Base-by-base conservation (phyloP, 2,797 vertebrate genomes). In the Carapus acus region DNA sequence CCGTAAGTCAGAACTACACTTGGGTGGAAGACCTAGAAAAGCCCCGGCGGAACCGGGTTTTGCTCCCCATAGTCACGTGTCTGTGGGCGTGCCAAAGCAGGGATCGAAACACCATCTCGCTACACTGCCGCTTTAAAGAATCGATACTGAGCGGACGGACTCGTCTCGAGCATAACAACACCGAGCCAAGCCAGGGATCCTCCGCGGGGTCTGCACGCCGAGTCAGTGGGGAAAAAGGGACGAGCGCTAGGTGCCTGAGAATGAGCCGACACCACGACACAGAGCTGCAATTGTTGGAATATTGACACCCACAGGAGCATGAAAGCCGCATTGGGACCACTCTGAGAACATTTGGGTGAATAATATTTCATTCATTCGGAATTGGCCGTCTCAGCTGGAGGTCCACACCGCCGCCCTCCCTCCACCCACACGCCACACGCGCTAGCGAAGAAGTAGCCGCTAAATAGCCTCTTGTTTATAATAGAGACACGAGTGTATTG, bases 301-400 rank as follows among this genome's bases (percentile, higher is more conserved):
- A 19, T 14, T 36, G 38, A 53, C 33, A 68, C 61, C 34, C 55
- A 53, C 17, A 42, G 48, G 56, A 66, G 14, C 38, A 34, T 61
- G 57, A 62, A 47, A 24, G 27, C 31, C 72, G 65, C 2, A 15
- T 78, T 74, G 41, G 76, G 74, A 57, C 23, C 43, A 44, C 8
- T 38, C 45, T n/a, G 44, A 40, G 21, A 44, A 2, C 40, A 39
- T 13, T 18, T 33, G n/a, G 73, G 81, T 79, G 76, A 64, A 4
- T 60, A 54, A 69, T 60, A 47, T 62, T 18, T 49, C 19, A 49
- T 58, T 60, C 3, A 8, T 58, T 60, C n/a, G n/a, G n/a, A n/a
- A n/a, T n/a, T n/a, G n/a, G n/a, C n/a, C n/a, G n/a, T 46, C 18
- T 63, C 58, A n/a, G 2, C 6, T 7, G 13, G 31, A 41, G 42